A percentile compares a stretch with the other conserved stretches of the same genome.
Conservation (phyloP, 2,888 invertebrate species). For the Ophioninae sp. region DNA sequence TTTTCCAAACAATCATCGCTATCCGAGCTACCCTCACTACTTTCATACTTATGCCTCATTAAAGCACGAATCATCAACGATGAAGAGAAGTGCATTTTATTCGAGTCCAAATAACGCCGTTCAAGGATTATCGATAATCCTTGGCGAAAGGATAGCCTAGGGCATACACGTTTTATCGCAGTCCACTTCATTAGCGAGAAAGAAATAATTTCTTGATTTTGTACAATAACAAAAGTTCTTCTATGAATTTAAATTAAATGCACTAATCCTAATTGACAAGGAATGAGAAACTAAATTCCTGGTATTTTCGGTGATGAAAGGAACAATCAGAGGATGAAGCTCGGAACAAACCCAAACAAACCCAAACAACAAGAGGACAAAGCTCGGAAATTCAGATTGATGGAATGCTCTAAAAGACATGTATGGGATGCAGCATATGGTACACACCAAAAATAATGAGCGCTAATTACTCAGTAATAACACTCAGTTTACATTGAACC, state of each 20-base stretch:
- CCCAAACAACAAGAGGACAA: too few species aligned
- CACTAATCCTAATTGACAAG: too few species aligned
- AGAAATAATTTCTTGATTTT: not conserved
- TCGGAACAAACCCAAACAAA: too few species aligned
- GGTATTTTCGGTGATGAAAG: too few species aligned
- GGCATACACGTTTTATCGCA: not conserved
- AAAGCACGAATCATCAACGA: constrained; percentile 31
- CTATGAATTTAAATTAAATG: too few species aligned
- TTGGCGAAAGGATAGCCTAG: not conserved
- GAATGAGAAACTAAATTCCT: too few species aligned
- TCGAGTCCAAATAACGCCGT: constrained; percentile 4
- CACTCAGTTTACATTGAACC: constrained; percentile 6
- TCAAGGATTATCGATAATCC: not conserved
- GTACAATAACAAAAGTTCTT: too few species aligned
- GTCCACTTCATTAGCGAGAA: not conserved
- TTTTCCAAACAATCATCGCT: not conserved
- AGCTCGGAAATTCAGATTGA: too few species aligned
- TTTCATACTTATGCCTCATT: constrained; percentile 43
- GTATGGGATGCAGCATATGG: not conserved
- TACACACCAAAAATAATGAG: not conserved
- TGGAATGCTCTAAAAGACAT: not conserved
- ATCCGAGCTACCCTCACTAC: not conserved
- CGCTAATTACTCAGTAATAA: constrained; percentile 19
- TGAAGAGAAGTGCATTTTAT: not conserved
- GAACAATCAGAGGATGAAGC: too few species aligned